Conservation (phyloP, 2,888 invertebrate genomes). For the Machimus atricapillus region DNA sequence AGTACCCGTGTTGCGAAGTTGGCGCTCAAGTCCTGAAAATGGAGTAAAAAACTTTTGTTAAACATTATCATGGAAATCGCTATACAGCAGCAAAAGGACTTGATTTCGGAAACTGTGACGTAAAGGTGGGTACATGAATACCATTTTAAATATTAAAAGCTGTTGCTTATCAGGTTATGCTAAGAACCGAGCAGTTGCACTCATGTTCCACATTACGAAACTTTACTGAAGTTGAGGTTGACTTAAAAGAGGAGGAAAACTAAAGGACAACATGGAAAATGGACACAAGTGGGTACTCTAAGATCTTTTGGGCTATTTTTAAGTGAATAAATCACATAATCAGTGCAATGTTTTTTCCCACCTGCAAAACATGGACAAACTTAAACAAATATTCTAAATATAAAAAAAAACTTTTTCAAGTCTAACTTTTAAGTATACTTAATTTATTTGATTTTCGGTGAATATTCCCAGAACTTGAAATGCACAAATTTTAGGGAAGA, state of each 20-base stretch:
- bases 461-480: too few species aligned
- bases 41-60: background rate
- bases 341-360: too few species aligned
- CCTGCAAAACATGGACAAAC: too few species aligned
- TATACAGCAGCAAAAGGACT: background rate
- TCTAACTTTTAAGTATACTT: too few species aligned
- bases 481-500: too few species aligned
- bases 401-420: too few species aligned
- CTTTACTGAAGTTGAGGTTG: background rate
- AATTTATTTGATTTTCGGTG: too few species aligned
- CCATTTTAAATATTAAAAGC: background rate
- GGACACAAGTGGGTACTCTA: background rate
- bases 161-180: background rate
- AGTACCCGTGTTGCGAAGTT: background rate
- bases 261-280: background rate
- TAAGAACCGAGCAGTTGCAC: background rate
- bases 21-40: conserved; percentile 19
- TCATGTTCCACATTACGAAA: background rate
- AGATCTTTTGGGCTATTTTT: too few species aligned
- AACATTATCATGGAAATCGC: background rate
- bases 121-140: background rate
- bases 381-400: too few species aligned
- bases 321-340: too few species aligned
- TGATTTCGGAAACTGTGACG: background rate
- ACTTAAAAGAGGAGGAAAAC: background rate